A percentile compares a stretch with the other conserved stretches of the same genome.
phyloP scores from a whole-genome alignment of 2,113 vertebrate genomes.

The Alligator sinensis region DNA sequence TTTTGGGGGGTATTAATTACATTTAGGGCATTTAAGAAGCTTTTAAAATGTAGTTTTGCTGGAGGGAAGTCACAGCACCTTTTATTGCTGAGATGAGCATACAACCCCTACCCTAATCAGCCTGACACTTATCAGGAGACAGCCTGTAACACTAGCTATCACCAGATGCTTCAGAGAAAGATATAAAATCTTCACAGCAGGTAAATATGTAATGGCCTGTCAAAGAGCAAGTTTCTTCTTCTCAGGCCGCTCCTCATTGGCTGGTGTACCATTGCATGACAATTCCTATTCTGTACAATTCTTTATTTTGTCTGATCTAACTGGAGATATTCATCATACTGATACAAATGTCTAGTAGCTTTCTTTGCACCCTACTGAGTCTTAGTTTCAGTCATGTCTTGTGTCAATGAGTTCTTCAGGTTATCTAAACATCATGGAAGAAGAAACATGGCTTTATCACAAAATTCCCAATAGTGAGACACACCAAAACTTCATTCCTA shows the following conservation, averaged over 20 bases:
- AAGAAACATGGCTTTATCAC: background rate
- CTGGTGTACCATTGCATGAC: background rate
- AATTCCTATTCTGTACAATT: background rate
- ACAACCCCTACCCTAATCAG: conserved; percentile 46
- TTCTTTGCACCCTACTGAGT: background rate
- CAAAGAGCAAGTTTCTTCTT: background rate
- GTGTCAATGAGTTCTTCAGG: background rate
- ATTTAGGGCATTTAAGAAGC: conserved; percentile 48
- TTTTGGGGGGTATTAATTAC: conserved; percentile 51
- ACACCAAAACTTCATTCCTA: background rate
- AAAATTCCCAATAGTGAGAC: background rate
- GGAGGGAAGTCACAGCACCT: conserved; percentile 22
- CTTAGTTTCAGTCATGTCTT: conserved; percentile 19
- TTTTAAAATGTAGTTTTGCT: conserved; percentile 24
- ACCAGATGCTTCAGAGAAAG: conserved; percentile 13
- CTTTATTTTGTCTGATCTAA: background rate
- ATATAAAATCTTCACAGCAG: background rate
- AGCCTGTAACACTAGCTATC: conserved; percentile 39
- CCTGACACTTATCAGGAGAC: conserved; percentile 49
- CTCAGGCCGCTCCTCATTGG: background rate
- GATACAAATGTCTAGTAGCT: background rate
- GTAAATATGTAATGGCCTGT: conserved; percentile 34
- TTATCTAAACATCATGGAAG: background rate
- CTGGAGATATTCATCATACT: background rate
- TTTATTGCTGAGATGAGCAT: conserved; percentile 34